A percentile compares a stretch with the other conserved stretches of the same genome.
phyloP scores from a whole-genome alignment of 53 echinoderm and acorn worm species.

The Luidia sarsii region DNA sequence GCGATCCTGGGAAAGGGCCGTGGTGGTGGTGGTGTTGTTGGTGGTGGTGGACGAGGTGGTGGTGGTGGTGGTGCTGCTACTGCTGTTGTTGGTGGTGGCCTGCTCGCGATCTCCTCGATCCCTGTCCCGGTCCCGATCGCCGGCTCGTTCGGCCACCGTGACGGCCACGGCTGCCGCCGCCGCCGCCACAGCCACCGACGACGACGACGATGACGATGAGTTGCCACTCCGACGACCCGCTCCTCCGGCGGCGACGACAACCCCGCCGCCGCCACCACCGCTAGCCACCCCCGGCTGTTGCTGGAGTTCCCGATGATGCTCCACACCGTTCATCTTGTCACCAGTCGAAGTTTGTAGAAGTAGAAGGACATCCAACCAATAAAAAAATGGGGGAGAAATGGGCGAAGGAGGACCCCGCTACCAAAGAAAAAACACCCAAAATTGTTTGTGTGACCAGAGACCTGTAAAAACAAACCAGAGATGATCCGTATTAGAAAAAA shows the following conservation, averaged over 20 bases:
- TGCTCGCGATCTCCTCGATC: slow-evolving; percentile 26
- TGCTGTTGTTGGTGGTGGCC: background rate
- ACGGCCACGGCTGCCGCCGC: slow-evolving; percentile 21
- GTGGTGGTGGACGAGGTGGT: slow-evolving; percentile 11
- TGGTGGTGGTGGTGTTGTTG: slow-evolving; percentile 42
- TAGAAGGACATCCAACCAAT: no score
- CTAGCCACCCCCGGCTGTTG: slow-evolving; percentile 29
- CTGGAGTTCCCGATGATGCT: slow-evolving; percentile 36
- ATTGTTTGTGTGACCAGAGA: no score
- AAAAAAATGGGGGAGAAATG: no score
- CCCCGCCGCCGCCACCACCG: slow-evolving; percentile 19
- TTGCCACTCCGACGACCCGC: no score
- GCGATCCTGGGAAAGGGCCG: slow-evolving; percentile 17
- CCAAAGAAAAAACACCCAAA: no score
- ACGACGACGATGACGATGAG: no score
- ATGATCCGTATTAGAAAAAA: no score
- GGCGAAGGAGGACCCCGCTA: no score
- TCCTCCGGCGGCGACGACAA: background rate
- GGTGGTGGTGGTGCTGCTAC: slow-evolving; percentile 19
- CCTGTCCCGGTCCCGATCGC: slow-evolving; percentile 4
- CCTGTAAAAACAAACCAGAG: no score
- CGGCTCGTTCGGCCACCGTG: background rate
- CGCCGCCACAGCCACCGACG: no score
- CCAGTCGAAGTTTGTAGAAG: no score
- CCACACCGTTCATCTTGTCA: slow-evolving; percentile 51